Evolutionary conservation across 1,140 invertebrate genomes (phyloP).

Genomic region (Drosophila pallidifrons): DNA sequence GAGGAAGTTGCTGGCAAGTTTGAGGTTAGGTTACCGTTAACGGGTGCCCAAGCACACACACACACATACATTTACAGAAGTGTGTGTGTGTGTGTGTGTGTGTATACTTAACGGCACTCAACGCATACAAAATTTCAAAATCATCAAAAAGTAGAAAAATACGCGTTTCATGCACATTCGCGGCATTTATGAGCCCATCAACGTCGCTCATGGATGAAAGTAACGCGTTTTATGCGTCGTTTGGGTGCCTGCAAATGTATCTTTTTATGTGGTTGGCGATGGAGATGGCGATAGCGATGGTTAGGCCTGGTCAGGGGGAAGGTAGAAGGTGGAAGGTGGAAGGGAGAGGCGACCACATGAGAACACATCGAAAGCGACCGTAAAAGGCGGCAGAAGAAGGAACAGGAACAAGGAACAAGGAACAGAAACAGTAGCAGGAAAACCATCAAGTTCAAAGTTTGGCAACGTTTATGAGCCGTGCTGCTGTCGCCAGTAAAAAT

Average conservation of each 20-base stretch:
- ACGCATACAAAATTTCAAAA: conserved; percentile 83
- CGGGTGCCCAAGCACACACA: conserved; percentile 28
- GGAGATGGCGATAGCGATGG: conserved; percentile 24
- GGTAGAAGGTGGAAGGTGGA: background rate
- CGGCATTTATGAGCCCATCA: conserved; percentile 84
- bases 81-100: conserved; percentile 10
- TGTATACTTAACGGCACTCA: conserved; percentile 77
- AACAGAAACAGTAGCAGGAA: conserved; percentile 39
- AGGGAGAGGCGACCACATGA: conserved; percentile 40
- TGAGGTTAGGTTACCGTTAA: conserved; percentile 66
- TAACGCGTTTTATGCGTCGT: conserved; percentile 83
- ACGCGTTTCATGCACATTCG: conserved; percentile 83
- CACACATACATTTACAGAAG: background rate
- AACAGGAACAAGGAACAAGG: conserved; percentile 1
- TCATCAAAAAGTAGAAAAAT: conserved; percentile 84
- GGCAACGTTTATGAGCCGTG: conserved; percentile 76
- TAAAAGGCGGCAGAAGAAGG: conserved; percentile 52
- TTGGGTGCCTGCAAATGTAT: conserved; percentile 82
- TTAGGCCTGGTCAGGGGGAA: background rate
- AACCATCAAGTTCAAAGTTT: conserved; percentile 81
- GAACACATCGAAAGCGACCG: conserved; percentile 61
- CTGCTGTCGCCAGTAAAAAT: conserved; percentile 75
- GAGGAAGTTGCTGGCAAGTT: conserved; percentile 32
- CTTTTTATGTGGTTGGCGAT: conserved; percentile 73
- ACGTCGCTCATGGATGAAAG: conserved; percentile 83